Evolutionary conservation across 2,888 invertebrate species (phyloP), one percentile per base, ranked within the genome.

Genomic region (Xestia xanthographa): DNA sequence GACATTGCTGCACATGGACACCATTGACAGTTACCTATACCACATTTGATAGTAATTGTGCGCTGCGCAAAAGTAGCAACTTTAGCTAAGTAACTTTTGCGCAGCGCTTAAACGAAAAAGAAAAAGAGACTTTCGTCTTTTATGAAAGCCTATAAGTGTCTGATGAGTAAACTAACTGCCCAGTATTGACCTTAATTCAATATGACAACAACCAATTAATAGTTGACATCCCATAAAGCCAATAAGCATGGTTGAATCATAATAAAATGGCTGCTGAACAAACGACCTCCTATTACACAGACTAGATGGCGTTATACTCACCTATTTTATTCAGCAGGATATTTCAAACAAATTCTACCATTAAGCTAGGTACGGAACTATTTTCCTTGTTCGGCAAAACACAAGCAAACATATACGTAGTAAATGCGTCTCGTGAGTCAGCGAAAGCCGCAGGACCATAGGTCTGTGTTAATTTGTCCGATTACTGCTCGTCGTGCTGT

Each of bases 381-480:
- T 86, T 88, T 86, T 88, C 83, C 85, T 79, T 77, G 70, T 83
- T 34, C 60, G 79, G 53, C 76, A 69, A 66, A 73, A 72, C 66
- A 76, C 34, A 80, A 81, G 88, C 89, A 90, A 88, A 89, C 87
- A 88, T 72, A n/a, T n/a, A n/a, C n/a, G n/a, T n/a, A 75, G 79
- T 83, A 82, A 80, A 84, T 60, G 62, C 66, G 72, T 66, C 79
- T 14, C 29, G 50, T 93, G 93, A 93, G 90, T 94, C 93, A 93
- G 90, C 83, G 73, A 84, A 84, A 86, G 84, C 86, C 79, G 34
- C 76, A 79, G 78, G 79, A 84, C 94, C 93, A 92, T 91, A 92
- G 86, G 83, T 80, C 87, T 90, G 91, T 94, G 94, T 88, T 92
- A 94, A 94, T 94, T 91, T 90, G 91, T 89, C 77, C 89, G 90